Percentiles rank a stretch among this genome's conserved stretches.
Evolutionary conservation across 1,140 invertebrate species (phyloP).

Genomic region (Hycleus phaleratus): DNA sequence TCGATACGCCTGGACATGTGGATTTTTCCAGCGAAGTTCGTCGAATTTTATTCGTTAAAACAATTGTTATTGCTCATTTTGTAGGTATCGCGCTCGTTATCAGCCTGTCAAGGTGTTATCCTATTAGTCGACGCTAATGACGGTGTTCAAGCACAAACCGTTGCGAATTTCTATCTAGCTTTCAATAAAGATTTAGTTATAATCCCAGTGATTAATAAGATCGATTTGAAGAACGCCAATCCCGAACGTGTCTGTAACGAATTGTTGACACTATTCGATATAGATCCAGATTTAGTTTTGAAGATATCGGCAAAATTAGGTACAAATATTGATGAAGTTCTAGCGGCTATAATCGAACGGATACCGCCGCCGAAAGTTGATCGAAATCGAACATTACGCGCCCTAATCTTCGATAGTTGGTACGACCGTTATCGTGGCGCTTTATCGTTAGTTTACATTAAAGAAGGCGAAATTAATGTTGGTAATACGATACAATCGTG

Average conservation of each 20-base stretch:
- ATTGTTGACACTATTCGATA: conserved; percentile 76
- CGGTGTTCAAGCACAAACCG: conserved; percentile 94
- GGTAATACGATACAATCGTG: conserved; percentile 60
- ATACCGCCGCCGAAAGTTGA: conserved; percentile 68
- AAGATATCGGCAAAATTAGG: conserved; percentile 87
- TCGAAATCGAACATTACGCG: conserved; percentile 58
- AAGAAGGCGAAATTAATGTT: conserved; percentile 62
- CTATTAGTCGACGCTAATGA: conserved; percentile 95
- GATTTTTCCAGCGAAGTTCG: conserved; percentile 94
- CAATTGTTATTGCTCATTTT: background rate
- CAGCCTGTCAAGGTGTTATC: conserved; percentile 91
- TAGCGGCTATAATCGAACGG: conserved; percentile 68
- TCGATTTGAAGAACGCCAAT: conserved; percentile 87
- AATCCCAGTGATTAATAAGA: conserved; percentile 94
- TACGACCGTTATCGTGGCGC: conserved; percentile 84
- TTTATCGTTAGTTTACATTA: conserved; percentile 69
- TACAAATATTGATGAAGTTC: conserved; percentile 65
- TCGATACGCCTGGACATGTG: conserved; percentile 98
- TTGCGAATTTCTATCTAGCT: conserved; percentile 93
- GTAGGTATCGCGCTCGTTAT: conserved; percentile 70
- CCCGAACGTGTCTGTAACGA: conserved; percentile 74
- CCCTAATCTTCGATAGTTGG: conserved; percentile 90
- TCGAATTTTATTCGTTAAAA: background rate
- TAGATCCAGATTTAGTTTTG: conserved; percentile 59
- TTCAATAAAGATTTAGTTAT: conserved; percentile 73